phyloP scores from a whole-genome alignment of 1,140 invertebrate genomes.

The Tetranychus cinnabarinus region DNA sequence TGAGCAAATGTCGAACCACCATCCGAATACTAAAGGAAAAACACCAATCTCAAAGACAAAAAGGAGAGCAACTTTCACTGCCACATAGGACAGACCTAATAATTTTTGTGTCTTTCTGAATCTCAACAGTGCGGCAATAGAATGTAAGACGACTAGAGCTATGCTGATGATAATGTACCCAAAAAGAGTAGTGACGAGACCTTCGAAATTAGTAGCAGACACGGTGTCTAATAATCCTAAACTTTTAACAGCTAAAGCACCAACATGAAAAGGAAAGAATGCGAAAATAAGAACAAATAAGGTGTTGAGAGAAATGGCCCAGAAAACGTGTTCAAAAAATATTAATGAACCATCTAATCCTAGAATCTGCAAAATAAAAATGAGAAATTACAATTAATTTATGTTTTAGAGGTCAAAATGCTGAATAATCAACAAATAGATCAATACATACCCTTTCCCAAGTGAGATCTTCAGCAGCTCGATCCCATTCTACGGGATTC shows the following conservation, averaged over 20 bases:
- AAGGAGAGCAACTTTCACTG: constrained; percentile 75
- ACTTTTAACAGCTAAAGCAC: constrained; percentile 49
- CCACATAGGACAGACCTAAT: constrained; percentile 80
- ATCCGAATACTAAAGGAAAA: constrained; percentile 84
- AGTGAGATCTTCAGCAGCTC: constrained; percentile 86
- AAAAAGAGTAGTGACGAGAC: constrained; percentile 65
- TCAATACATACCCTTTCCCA: constrained; percentile 44
- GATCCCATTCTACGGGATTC: constrained; percentile 96
- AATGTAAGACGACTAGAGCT: constrained; percentile 56
- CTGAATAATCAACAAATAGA: neutral
- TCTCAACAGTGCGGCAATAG: constrained; percentile 35
- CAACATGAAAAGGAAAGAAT: constrained; percentile 87
- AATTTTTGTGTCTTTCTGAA: constrained; percentile 51
- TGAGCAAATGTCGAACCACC: constrained; percentile 97
- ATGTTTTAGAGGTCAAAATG: neutral
- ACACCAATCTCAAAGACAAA: constrained; percentile 87
- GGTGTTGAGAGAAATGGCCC: constrained; percentile 91
- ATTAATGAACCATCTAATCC: constrained; percentile 89
- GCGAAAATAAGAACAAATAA: constrained; percentile 76
- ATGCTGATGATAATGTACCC: constrained; percentile 80
- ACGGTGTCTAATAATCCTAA: constrained; percentile 41
- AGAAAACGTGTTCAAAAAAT: constrained; percentile 95
- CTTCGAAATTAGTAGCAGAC: constrained; percentile 63
- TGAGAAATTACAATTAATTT: neutral
- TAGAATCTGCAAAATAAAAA: constrained; percentile 35